These are phyloP conservation scores for Atherinosoma microstoma DNA, from an alignment of 2,797 vertebrate genomes.

Conservation along the genomic window DNA sequence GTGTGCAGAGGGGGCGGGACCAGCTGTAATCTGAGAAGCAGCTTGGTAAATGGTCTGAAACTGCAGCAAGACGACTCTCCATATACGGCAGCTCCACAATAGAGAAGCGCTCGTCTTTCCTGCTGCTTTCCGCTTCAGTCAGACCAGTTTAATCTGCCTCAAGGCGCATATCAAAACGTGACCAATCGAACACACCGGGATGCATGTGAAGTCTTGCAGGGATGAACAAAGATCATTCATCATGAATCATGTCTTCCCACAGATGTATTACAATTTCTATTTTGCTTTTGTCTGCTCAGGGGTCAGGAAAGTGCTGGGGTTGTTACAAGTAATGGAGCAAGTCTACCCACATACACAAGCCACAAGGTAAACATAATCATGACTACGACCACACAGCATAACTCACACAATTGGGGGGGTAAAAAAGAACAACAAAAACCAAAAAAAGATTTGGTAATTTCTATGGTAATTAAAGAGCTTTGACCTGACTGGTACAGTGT, in stretches of 20 bases:
- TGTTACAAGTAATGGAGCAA: constrained; percentile 93
- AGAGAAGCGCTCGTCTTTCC: constrained; percentile 11
- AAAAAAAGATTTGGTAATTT: too few relatives aligned
- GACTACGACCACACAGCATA: background rate
- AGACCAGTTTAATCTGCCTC: constrained; percentile 76
- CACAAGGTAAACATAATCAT: constrained; percentile 89
- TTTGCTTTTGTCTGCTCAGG: constrained; percentile 75
- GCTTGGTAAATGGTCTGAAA: constrained; percentile 86
- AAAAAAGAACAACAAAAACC: background rate
- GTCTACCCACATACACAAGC: constrained; percentile 87
- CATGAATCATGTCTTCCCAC: background rate
- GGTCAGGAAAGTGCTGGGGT: constrained; percentile 98
- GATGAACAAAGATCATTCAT: background rate
- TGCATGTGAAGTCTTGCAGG: constrained; percentile 26
- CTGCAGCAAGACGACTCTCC: constrained; percentile 77
- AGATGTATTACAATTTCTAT: background rate
- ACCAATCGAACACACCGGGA: background rate
- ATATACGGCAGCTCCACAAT: constrained; percentile 67
- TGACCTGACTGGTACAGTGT: background rate
- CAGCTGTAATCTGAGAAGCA: constrained; percentile 91
- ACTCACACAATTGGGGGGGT: background rate
- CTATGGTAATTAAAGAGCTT: too few relatives aligned
- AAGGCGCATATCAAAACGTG: constrained; percentile 20
- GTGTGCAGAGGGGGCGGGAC: constrained; percentile 83
- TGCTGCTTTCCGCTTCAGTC: constrained; percentile 3